A percentile compares a stretch with the other conserved stretches of the same genome.
Conservation (phyloP, 2,888 invertebrate genomes). For the Hirtodrosophila histrioides region DNA sequence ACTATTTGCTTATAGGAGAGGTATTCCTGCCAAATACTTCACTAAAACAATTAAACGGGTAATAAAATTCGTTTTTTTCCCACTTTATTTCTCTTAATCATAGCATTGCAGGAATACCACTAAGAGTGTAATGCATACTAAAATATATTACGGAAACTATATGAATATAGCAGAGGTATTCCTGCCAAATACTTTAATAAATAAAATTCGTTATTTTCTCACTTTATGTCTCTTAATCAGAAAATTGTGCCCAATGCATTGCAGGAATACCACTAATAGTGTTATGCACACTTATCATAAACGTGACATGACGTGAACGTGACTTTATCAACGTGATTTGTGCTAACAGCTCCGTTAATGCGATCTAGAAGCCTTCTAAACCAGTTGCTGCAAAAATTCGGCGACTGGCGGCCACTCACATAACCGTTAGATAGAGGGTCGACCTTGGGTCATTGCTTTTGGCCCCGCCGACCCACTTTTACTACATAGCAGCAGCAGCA, state of each 20-base stretch:
- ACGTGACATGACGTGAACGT: constrained; percentile 35
- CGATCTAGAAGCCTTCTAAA: constrained; percentile 51
- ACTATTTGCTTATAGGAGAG: too few relatives aligned
- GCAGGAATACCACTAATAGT: constrained; percentile 20
- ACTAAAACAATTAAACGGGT: too few relatives aligned
- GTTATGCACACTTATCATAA: constrained; percentile 32
- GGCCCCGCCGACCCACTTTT: constrained; percentile 71
- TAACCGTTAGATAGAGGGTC: constrained; percentile 12
- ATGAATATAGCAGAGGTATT: too few relatives aligned
- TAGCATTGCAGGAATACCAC: constrained; percentile 15
- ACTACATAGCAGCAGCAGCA: constrained; percentile 9
- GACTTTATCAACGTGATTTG: constrained; percentile 49
- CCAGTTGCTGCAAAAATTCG: constrained; percentile 44
- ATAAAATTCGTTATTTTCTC: too few relatives aligned
- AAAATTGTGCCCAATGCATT: neutral
- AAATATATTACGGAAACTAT: too few relatives aligned
- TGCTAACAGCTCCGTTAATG: neutral
- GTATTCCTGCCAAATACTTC: too few relatives aligned
- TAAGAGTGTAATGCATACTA: constrained; percentile 29
- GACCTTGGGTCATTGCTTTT: constrained; percentile 59
- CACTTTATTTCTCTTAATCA: too few relatives aligned
- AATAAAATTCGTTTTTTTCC: too few relatives aligned
- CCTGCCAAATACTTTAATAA: too few relatives aligned
- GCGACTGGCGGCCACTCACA: constrained; percentile 53
- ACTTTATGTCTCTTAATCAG: too few relatives aligned